Evolutionary conservation across 2,888 invertebrate species (phyloP).

Genomic region (Taphrorychus bicolor): DNA sequence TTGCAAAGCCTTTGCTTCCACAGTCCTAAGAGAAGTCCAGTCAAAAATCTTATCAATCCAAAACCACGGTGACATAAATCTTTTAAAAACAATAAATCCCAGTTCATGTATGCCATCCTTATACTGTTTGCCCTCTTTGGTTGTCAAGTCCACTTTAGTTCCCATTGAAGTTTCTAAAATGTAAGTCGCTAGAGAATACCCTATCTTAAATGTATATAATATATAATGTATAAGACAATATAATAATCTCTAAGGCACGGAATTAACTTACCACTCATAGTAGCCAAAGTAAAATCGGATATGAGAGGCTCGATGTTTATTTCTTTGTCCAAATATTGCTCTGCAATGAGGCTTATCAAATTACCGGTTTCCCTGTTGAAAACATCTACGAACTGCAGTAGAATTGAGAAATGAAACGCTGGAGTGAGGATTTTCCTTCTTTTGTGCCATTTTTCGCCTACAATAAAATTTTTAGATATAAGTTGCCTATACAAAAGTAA

Average conservation of each 20-base stretch:
- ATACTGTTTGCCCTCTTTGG: slow-evolving; percentile 44
- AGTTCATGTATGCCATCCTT: slow-evolving; percentile 44
- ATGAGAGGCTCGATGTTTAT: no score
- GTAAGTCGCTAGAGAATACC: no score
- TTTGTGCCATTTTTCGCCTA: slow-evolving; percentile 42
- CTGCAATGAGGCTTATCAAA: no score
- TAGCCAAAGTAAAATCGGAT: slow-evolving; percentile 62
- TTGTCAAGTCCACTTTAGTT: slow-evolving; percentile 40
- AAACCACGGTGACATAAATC: slow-evolving; percentile 48
- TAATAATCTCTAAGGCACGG: background rate
- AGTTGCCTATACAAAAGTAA: background rate
- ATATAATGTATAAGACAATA: background rate
- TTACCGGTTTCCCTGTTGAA: slow-evolving; percentile 40
- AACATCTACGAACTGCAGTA: slow-evolving; percentile 39
- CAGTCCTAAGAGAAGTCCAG: slow-evolving; percentile 26
- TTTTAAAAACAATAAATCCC: slow-evolving; percentile 43
- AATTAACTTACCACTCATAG: slow-evolving; percentile 65
- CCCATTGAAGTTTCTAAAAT: slow-evolving; percentile 49
- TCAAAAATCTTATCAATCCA: slow-evolving; percentile 40
- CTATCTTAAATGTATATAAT: no score
- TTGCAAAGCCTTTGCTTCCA: slow-evolving; percentile 42
- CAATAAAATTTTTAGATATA: background rate
- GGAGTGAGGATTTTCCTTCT: slow-evolving; percentile 45
- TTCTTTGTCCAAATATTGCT: no score
- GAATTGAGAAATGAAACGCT: slow-evolving; percentile 45